These are phyloP conservation scores for Pachycephala philippinensis DNA, from an alignment of 2,113 vertebrate genomes.

Conservation along the genomic window DNA sequence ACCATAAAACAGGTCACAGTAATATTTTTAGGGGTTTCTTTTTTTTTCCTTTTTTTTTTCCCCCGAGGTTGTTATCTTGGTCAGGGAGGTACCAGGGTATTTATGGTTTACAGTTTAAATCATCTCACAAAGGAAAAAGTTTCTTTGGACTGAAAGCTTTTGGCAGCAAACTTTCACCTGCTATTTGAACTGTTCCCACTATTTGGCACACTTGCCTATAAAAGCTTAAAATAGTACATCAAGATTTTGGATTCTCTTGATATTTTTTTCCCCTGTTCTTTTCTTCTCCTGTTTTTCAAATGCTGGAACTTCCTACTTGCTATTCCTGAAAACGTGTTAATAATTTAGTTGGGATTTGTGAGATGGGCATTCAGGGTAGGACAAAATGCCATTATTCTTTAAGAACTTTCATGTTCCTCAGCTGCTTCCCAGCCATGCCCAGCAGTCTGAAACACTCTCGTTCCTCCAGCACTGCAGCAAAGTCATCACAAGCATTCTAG, in stretches of 20 bases:
- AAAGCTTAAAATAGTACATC: slow-evolving; percentile 35
- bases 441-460: background rate
- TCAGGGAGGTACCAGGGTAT: slow-evolving; percentile 52
- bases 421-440: background rate
- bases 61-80: slow-evolving; percentile 29
- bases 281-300: background rate
- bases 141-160: slow-evolving; percentile 51
- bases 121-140: slow-evolving; percentile 54
- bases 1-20: slow-evolving; percentile 44
- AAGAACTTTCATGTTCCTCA: background rate
- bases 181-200: slow-evolving; percentile 24
- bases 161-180: slow-evolving; percentile 54
- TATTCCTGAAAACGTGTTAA: background rate
- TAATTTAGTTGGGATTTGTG: background rate
- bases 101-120: slow-evolving; percentile 62
- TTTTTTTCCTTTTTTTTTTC: background rate
- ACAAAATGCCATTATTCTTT: background rate
- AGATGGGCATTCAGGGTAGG: background rate
- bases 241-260: background rate
- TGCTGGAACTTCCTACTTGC: background rate
- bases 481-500: background rate
- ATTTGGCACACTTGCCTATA: slow-evolving; percentile 14
- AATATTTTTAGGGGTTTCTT: slow-evolving; percentile 56
- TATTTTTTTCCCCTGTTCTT: background rate
- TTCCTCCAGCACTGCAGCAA: background rate